A percentile compares a stretch with the other conserved stretches of the same genome.
These are phyloP conservation scores for Carcinoscorpius rotundicauda DNA, from an alignment of 1,140 invertebrate species.

Conservation along the genomic window DNA sequence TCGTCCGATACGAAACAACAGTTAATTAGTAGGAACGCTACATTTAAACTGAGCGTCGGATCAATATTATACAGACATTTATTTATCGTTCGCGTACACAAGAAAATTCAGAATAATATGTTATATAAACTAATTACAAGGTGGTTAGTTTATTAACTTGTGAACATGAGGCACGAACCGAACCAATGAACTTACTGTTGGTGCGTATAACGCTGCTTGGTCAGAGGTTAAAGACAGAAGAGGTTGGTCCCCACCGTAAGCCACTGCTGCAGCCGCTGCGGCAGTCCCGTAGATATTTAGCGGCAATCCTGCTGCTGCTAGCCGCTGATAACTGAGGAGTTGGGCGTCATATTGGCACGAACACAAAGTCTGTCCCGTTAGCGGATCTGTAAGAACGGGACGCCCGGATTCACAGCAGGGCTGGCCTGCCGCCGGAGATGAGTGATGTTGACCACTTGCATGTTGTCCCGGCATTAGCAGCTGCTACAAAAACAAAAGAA, in stretches of 20 bases:
- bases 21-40: too few species aligned
- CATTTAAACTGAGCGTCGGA: too few species aligned
- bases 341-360: conserved; percentile 79
- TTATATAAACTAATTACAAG: too few species aligned
- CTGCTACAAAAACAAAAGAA: conserved; percentile 36
- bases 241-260: conserved; percentile 30
- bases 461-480: conserved; percentile 55
- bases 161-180: too few species aligned
- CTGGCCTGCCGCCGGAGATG: conserved; percentile 33
- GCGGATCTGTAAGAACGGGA: conserved; percentile 84
- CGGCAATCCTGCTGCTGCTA: conserved; percentile 50
- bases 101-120: too few species aligned
- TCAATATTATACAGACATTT: too few species aligned
- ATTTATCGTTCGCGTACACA: too few species aligned
- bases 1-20: too few species aligned
- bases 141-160: too few species aligned
- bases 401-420: conserved; percentile 86
- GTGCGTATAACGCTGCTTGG: conserved; percentile 91
- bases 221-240: conserved; percentile 73
- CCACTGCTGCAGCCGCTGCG: conserved; percentile 18
- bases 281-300: conserved; percentile 56
- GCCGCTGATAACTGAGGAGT: conserved; percentile 51
- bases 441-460: conserved; percentile 7
- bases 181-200: conserved; percentile 60
- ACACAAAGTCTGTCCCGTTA: conserved; percentile 89